These are phyloP conservation scores for Mormyrops boulengeri DNA, from an alignment of 2,797 vertebrate species.

Conservation along the genomic window DNA sequence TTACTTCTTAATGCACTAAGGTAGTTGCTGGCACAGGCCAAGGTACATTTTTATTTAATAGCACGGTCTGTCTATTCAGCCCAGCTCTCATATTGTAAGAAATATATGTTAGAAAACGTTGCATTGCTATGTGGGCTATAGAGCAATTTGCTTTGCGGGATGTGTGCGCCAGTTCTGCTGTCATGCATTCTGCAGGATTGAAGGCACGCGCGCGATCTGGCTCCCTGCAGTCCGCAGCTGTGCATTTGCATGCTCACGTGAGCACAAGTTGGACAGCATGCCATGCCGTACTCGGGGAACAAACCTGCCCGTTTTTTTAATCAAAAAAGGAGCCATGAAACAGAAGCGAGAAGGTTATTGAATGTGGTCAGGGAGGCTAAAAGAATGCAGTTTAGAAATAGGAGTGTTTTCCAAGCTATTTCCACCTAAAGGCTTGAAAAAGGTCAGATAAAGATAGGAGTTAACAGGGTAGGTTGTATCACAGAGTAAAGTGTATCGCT, in stretches of 20 bases:
- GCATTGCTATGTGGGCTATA: background rate
- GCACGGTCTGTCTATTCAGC: background rate
- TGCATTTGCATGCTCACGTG: conserved; percentile 11
- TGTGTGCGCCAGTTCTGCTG: background rate
- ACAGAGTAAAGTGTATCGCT: background rate
- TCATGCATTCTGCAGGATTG: background rate
- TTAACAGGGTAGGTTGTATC: background rate
- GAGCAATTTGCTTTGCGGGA: background rate
- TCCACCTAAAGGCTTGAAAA: background rate
- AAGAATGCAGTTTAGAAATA: background rate
- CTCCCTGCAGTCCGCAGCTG: conserved; percentile 11
- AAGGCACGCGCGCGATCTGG: background rate
- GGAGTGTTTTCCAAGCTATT: background rate
- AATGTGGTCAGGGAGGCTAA: background rate
- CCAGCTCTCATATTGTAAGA: background rate
- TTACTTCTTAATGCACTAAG: background rate
- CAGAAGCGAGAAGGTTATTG: background rate
- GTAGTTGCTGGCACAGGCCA: background rate
- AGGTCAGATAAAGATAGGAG: background rate
- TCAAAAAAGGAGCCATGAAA: background rate
- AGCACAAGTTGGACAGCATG: background rate
- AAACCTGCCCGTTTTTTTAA: background rate
- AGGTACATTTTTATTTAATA: background rate
- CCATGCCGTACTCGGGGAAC: background rate
- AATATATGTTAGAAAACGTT: background rate